Percentiles rank a stretch among this genome's conserved stretches.
phyloP scores from a whole-genome alignment of 1,140 invertebrate genomes.

The Ostrea edulis region DNA sequence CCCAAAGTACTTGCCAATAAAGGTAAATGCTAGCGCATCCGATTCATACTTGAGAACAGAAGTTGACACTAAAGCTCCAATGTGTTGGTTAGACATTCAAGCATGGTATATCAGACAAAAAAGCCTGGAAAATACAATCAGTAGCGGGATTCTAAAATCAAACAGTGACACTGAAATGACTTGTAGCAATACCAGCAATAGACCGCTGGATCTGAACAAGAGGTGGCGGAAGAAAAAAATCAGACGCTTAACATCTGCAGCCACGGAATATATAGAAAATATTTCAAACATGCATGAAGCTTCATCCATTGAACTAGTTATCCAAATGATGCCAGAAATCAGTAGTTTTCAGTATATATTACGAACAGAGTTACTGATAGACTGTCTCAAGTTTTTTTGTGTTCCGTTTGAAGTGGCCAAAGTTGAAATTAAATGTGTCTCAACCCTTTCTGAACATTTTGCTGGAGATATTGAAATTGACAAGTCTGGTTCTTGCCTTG shows the following conservation, averaged over 20 bases:
- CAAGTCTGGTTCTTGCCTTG: background rate
- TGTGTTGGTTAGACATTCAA: slow-evolving; percentile 53
- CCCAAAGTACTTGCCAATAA: background rate
- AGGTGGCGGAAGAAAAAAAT: background rate
- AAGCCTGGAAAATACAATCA: background rate
- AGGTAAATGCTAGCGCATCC: background rate
- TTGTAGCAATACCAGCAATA: background rate
- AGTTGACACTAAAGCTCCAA: slow-evolving; percentile 34
- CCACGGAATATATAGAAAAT: slow-evolving; percentile 33
- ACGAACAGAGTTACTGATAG: slow-evolving; percentile 51
- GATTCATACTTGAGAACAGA: slow-evolving; percentile 26
- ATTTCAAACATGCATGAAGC: background rate
- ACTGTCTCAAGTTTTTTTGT: slow-evolving; percentile 49
- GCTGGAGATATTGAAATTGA: background rate
- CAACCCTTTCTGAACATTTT: background rate
- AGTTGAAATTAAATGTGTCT: background rate
- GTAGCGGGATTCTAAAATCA: background rate
- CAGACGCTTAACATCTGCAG: background rate
- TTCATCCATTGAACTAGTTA: background rate
- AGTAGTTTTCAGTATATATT: slow-evolving; percentile 11
- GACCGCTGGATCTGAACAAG: background rate
- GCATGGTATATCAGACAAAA: slow-evolving; percentile 45
- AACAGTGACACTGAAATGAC: background rate
- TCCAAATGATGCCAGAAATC: background rate
- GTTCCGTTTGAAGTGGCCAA: slow-evolving; percentile 44